These are phyloP conservation scores for Zaprionus inermis DNA, from an alignment of 1,140 invertebrate species.

Conservation along the genomic window DNA sequence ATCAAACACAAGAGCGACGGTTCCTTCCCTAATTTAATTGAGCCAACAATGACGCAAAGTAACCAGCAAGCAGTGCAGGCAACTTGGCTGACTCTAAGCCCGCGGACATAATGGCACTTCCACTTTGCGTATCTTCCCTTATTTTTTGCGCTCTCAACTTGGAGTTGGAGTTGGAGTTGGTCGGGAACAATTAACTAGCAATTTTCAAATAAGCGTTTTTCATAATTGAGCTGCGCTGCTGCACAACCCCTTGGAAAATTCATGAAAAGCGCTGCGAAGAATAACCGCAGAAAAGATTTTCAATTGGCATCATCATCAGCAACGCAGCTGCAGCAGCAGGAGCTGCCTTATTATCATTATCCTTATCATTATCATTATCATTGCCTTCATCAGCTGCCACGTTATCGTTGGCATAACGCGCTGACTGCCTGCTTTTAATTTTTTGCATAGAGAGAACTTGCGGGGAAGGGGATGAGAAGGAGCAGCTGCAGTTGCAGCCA, in stretches of 20 bases:
- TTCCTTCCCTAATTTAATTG: slow-evolving; percentile 69
- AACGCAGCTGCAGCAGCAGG: slow-evolving; percentile 37
- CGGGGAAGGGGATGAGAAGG: not conserved
- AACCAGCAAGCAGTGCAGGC: slow-evolving; percentile 11
- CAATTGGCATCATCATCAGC: slow-evolving; percentile 69
- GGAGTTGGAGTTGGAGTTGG: slow-evolving; percentile 10
- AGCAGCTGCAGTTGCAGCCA: slow-evolving; percentile 25
- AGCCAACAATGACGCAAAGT: slow-evolving; percentile 63
- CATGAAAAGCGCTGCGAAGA: slow-evolving; percentile 54
- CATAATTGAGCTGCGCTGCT: slow-evolving; percentile 55
- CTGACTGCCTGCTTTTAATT: slow-evolving; percentile 56
- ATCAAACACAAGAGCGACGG: slow-evolving; percentile 60
- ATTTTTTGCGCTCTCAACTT: slow-evolving; percentile 22
- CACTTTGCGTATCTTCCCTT: slow-evolving; percentile 29
- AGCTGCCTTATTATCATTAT: slow-evolving; percentile 62
- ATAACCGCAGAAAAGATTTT: slow-evolving; percentile 67
- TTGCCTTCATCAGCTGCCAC: slow-evolving; percentile 74
- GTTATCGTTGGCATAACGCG: slow-evolving; percentile 57
- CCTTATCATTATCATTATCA: slow-evolving; percentile 52
- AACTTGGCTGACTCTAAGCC: slow-evolving; percentile 54
- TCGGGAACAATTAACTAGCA: slow-evolving; percentile 75
- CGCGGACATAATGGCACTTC: slow-evolving; percentile 55
- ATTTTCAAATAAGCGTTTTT: slow-evolving; percentile 80
- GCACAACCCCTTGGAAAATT: slow-evolving; percentile 26
- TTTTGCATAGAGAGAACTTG: slow-evolving; percentile 36